Evolutionary conservation across 1,140 invertebrate species (phyloP).

Genomic region (Antheraea pernyi): DNA sequence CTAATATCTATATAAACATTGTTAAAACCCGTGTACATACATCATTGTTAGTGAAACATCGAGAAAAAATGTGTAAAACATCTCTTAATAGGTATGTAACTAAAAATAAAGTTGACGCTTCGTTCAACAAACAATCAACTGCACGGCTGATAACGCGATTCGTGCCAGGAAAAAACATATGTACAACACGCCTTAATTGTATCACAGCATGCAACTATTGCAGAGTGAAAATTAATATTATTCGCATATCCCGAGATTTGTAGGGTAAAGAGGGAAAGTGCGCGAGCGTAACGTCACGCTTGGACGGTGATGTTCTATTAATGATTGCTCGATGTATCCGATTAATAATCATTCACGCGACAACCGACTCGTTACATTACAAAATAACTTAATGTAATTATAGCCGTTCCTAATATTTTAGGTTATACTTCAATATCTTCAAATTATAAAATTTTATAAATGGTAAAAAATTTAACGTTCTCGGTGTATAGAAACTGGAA

Average conservation of each 20-base stretch:
- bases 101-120: neutral
- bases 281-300: conserved; percentile 25
- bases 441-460: no score
- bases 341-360: neutral
- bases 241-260: conserved; percentile 29
- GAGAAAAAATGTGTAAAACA: neutral
- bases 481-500: no score
- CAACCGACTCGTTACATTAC: no score
- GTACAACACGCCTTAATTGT: neutral
- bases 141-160: conserved; percentile 9
- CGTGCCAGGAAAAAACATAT: conserved; percentile 10
- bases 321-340: neutral
- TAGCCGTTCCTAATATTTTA: no score
- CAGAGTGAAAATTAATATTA: conserved; percentile 26
- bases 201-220: conserved; percentile 15
- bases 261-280: conserved; percentile 57
- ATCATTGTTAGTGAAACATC: neutral
- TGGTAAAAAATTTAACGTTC: no score
- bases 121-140: conserved; percentile 6
- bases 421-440: no score
- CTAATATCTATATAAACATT: no score
- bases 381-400: no score
- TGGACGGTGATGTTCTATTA: conserved; percentile 22
- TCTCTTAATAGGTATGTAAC: neutral
- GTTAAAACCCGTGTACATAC: neutral